Evolutionary conservation across 2,113 vertebrate genomes (phyloP).

Genomic region (Picathartes gymnocephalus): DNA sequence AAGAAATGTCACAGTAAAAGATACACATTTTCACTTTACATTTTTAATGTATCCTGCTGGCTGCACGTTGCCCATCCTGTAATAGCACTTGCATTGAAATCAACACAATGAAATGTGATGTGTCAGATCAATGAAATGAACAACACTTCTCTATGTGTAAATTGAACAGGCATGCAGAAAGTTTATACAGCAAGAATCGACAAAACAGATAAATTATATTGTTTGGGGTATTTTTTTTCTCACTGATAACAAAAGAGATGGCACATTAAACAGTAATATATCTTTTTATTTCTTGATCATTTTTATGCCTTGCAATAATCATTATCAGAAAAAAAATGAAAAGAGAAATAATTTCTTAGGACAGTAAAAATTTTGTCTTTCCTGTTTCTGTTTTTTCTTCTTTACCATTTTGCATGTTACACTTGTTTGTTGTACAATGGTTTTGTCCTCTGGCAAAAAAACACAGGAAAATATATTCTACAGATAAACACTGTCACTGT

Average conservation of each 20-base stretch:
- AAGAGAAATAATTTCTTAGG: background rate
- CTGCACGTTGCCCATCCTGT: background rate
- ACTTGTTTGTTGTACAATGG: background rate
- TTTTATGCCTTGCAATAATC: background rate
- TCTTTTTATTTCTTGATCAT: background rate
- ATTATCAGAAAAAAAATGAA: background rate
- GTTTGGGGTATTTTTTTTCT: background rate
- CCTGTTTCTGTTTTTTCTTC: background rate
- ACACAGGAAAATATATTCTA: background rate
- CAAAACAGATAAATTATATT: slow-evolving; percentile 10
- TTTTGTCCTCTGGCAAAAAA: background rate
- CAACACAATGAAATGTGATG: slow-evolving; percentile 41
- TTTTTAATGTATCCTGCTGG: slow-evolving; percentile 26
- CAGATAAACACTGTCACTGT: background rate
- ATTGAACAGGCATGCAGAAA: background rate
- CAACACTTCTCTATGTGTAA: background rate
- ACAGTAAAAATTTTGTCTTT: background rate
- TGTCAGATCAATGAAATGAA: slow-evolving; percentile 38
- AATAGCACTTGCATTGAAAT: slow-evolving; percentile 19
- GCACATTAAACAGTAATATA: background rate
- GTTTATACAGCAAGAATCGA: background rate
- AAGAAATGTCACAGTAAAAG: background rate
- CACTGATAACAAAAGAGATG: background rate
- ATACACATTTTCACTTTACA: background rate
- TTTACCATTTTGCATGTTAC: background rate